Conservation (phyloP, 2,888 invertebrate genomes). For the Neocrepidodera transversa region DNA sequence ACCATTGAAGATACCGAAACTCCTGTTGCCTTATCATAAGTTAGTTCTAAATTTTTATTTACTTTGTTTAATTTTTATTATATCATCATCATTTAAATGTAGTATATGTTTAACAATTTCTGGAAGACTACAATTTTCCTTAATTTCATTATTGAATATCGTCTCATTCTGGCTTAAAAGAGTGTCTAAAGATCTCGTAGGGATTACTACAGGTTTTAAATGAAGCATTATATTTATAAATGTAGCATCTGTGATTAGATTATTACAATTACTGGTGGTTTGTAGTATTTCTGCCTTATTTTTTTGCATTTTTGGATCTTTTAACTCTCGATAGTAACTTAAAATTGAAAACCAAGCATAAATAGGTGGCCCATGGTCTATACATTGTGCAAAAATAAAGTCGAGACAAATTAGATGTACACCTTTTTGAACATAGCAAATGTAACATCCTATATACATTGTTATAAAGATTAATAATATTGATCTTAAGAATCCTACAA, state of each 20-base stretch:
- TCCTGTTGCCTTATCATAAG: background rate
- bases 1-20: constrained; percentile 5
- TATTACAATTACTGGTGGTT: constrained; percentile 7
- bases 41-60: constrained; percentile 16
- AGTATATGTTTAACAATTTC: constrained; percentile 14
- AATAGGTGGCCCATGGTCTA: constrained; percentile 40
- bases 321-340: constrained; percentile 23
- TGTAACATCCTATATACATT: constrained; percentile 29
- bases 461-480: constrained; percentile 34
- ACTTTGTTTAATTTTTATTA: constrained; percentile 6
- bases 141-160: background rate
- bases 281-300: constrained; percentile 6
- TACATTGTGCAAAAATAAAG: constrained; percentile 36
- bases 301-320: background rate
- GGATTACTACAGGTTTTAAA: constrained; percentile 9
- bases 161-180: constrained; percentile 17
- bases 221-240: constrained; percentile 20
- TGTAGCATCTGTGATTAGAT: constrained; percentile 20
- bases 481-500: constrained; percentile 36
- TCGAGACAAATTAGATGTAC: constrained; percentile 36
- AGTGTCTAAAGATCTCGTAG: constrained; percentile 34
- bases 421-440: constrained; percentile 36
- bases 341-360: constrained; percentile 41
- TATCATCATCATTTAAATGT: constrained; percentile 17
- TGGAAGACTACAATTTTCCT: constrained; percentile 9